A percentile compares a stretch with the other conserved stretches of the same genome.
phyloP scores from a whole-genome alignment of 2,888 invertebrate genomes.

The Hypercompe scribonia region DNA sequence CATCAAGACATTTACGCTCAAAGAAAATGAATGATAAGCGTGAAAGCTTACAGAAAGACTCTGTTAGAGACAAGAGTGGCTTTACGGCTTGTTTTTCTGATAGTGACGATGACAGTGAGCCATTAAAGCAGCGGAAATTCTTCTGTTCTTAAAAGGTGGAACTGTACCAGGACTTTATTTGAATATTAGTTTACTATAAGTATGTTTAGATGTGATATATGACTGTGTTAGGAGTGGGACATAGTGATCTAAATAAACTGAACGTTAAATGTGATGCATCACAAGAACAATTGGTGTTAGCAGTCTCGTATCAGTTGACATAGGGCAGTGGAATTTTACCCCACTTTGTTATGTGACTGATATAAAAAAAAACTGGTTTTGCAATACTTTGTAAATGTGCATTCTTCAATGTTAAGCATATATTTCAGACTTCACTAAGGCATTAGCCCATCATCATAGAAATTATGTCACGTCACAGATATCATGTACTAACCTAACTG shows the following conservation, averaged over 20 bases:
- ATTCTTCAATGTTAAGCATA: not conserved
- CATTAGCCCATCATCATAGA: slow-evolving; percentile 21
- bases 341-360: not conserved
- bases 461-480: no score
- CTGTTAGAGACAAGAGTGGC: slow-evolving; percentile 74
- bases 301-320: not conserved
- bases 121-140: slow-evolving; percentile 70
- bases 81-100: slow-evolving; percentile 80
- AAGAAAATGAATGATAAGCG: slow-evolving; percentile 61
- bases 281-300: not conserved
- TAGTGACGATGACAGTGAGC: slow-evolving; percentile 78
- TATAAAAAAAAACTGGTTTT: not conserved
- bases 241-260: not conserved
- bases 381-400: not conserved
- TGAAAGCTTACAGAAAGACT: slow-evolving; percentile 62
- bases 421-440: slow-evolving; percentile 19
- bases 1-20: slow-evolving; percentile 51
- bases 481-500: slow-evolving; percentile 33
- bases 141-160: slow-evolving; percentile 63
- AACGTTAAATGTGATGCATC: not conserved
- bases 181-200: slow-evolving; percentile 20
- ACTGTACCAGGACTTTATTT: slow-evolving; percentile 26
- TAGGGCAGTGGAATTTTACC: not conserved
- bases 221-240: not conserved
- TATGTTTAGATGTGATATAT: slow-evolving; percentile 8